A percentile compares a stretch with the other conserved stretches of the same genome.
These are phyloP conservation scores for Leptinotarsa defecta DNA, from an alignment of 1,140 invertebrate species.

Conservation along the genomic window DNA sequence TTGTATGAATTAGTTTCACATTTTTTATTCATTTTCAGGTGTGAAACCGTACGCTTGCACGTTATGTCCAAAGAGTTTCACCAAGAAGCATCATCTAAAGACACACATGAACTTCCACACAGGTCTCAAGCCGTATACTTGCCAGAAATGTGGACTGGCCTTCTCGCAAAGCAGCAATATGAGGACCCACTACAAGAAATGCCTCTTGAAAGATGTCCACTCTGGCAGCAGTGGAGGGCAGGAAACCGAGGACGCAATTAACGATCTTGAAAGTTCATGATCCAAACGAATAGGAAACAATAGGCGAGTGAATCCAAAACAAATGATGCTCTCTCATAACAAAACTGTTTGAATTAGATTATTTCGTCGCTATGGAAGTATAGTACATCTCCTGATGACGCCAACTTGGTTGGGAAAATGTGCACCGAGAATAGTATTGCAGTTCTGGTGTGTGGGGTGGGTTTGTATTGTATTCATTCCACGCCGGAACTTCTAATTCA, in stretches of 20 bases:
- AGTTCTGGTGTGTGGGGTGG: too few species aligned
- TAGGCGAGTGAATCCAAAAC: too few species aligned
- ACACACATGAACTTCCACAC: constrained; percentile 84
- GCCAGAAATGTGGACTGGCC: constrained; percentile 70
- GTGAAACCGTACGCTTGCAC: constrained; percentile 87
- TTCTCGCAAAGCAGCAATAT: constrained; percentile 82
- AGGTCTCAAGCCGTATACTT: constrained; percentile 76
- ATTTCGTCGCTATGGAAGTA: too few species aligned
- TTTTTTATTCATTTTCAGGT: constrained; percentile 57
- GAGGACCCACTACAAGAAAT: constrained; percentile 78
- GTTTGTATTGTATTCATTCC: too few species aligned
- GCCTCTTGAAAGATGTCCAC: constrained; percentile 52
- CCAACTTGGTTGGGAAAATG: too few species aligned
- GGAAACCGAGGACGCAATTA: background rate
- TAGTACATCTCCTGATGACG: too few species aligned
- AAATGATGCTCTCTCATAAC: too few species aligned
- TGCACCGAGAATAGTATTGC: too few species aligned
- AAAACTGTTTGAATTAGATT: too few species aligned
- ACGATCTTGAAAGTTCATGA: background rate
- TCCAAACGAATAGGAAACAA: background rate
- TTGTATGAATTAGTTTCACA: background rate
- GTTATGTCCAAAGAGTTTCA: constrained; percentile 84
- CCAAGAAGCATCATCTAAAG: constrained; percentile 83
- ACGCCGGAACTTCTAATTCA: too few species aligned
- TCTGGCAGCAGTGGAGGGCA: background rate